A percentile compares a stretch with the other conserved stretches of the same genome.
These are phyloP conservation scores for Caerostris extrusa DNA, from an alignment of 1,140 invertebrate genomes.

Conservation along the genomic window DNA sequence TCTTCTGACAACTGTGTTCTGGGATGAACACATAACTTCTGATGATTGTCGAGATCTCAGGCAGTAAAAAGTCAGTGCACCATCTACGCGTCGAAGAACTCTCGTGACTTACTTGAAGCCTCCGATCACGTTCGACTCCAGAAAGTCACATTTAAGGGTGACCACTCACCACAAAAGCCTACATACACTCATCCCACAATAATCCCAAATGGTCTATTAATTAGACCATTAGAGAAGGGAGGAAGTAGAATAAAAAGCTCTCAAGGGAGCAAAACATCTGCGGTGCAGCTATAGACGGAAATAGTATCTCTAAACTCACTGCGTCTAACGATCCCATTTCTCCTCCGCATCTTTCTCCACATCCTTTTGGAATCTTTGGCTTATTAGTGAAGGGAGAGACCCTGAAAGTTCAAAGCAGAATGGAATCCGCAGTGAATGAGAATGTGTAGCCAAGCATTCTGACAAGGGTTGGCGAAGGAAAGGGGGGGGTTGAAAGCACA, in stretches of 20 bases:
- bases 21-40: too few species aligned
- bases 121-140: constrained; percentile 11
- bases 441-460: constrained; percentile 39
- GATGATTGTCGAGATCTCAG: too few species aligned
- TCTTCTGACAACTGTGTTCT: too few species aligned
- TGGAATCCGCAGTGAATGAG: constrained; percentile 30
- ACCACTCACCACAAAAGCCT: background rate
- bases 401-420: constrained; percentile 12
- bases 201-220: constrained; percentile 15
- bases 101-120: background rate
- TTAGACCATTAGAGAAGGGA: background rate
- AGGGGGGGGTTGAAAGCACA: background rate
- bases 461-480: background rate
- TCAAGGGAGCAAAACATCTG: constrained; percentile 31
- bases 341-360: background rate
- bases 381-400: background rate
- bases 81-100: background rate
- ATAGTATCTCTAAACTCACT: background rate
- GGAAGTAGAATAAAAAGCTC: background rate
- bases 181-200: background rate
- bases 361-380: constrained; percentile 16
- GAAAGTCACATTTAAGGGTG: constrained; percentile 25
- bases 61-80: background rate
- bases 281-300: background rate
- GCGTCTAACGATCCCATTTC: constrained; percentile 29